phyloP scores from a whole-genome alignment of 2,888 invertebrate genomes.

The Coremacera marginata region DNA sequence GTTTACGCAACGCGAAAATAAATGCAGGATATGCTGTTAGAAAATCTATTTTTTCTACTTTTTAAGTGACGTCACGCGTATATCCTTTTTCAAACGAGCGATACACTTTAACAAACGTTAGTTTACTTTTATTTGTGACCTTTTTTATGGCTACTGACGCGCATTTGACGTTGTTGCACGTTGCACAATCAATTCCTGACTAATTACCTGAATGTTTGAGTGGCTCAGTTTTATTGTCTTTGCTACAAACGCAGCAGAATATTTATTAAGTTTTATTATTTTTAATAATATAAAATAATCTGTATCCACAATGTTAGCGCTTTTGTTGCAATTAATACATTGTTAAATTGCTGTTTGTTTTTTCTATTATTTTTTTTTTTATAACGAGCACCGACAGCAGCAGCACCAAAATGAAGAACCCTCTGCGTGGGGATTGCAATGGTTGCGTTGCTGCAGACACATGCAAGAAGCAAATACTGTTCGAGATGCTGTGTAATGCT shows the following conservation, averaged over 20 bases:
- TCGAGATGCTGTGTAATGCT: constrained; percentile 12
- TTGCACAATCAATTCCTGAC: constrained; percentile 63
- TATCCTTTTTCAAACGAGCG: background rate
- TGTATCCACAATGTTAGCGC: constrained; percentile 10
- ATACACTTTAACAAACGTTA: background rate
- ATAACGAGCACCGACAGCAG: background rate
- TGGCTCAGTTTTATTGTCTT: constrained; percentile 69
- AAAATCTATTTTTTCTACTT: background rate
- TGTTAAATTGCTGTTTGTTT: constrained; percentile 10
- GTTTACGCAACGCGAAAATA: background rate
- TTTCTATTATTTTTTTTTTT: background rate
- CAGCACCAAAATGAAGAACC: constrained; percentile 22
- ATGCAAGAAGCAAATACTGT: constrained; percentile 9
- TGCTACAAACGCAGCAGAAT: constrained; percentile 42
- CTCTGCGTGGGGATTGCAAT: constrained; percentile 15
- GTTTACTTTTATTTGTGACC: background rate
- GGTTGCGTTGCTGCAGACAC: constrained; percentile 1
- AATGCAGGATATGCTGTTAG: background rate
- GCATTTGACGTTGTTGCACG: constrained; percentile 31
- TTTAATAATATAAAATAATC: constrained; percentile 25
- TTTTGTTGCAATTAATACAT: constrained; percentile 16
- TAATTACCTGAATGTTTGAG: constrained; percentile 65
- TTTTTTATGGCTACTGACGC: background rate
- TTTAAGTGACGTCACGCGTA: background rate
- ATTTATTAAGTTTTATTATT: constrained; percentile 13